Evolutionary conservation across 2,113 vertebrate genomes (phyloP), one percentile per base, ranked within the genome.

Genomic region (Acanthisitta chloris): DNA sequence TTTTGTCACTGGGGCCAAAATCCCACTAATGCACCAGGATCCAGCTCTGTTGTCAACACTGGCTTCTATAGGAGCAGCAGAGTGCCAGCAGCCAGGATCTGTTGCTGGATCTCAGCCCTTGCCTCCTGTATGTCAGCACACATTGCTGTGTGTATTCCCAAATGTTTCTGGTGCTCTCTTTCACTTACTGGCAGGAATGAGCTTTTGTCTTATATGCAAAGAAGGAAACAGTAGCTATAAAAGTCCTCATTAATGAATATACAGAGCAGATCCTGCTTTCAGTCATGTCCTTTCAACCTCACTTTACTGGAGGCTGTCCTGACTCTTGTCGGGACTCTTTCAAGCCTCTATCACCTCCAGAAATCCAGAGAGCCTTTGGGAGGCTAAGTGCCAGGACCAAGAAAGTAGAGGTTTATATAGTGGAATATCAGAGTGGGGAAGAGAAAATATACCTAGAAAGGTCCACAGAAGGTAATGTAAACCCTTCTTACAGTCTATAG

Each of bases 71-170:
- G 46, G 49, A 78, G 55, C 19, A 28, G 8, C 12, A 5, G 57
- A 21, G n/a, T 7, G 26, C 17, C 0, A 0, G 36, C 48, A 4
- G 11, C 33, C 38, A 18, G 61, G 14, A 42, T 13, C 31, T 3
- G 0, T 2, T 7, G 25, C 54, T 28, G 59, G n/a, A 42, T 42
- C 23, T 11, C 12, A 40, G 38, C 48, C 34, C 48, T 55, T 1
- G 2, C 66, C 66, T 46, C 62, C 25, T 2, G 4, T 10, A 4
- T 0, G 0, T 38, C 77, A 33, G 59, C 29, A 16, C 2, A 0
- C 0, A 0, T 8, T 6, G 6, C 29, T 8, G 5, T 14, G 36
- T 26, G 10, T 14, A 62, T 49, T 36, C 46, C 42, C 21, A 33
- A 52, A 40, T 0, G 1, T 42, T 69, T 28, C 49, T 64, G 51